A percentile compares a stretch with the other conserved stretches of the same genome.
These are phyloP conservation scores for Galagoides demidoff DNA, from an alignment of 2,797 vertebrate genomes.

Conservation along the genomic window DNA sequence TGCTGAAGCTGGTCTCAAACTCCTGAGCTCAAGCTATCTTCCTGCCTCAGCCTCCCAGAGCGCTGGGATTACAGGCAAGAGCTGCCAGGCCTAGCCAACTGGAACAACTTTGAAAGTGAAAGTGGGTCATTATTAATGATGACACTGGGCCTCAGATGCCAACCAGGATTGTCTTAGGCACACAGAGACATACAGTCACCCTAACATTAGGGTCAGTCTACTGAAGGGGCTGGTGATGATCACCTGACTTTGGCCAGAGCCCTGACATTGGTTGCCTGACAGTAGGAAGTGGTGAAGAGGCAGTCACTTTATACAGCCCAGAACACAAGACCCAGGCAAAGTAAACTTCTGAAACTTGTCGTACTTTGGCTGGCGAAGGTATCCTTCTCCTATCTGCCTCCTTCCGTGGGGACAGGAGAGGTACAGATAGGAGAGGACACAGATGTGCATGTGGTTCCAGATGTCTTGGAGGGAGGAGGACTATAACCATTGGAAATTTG, in stretches of 20 bases:
- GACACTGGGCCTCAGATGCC: not conserved
- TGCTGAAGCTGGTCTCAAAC: no score
- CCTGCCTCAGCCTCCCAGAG: no score
- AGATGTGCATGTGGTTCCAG: not conserved
- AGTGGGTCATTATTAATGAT: not conserved
- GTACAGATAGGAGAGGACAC: not conserved
- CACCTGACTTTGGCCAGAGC: not conserved
- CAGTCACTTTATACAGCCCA: not conserved
- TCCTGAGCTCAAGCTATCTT: no score
- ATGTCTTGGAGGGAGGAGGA: no score
- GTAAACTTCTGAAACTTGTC: not conserved
- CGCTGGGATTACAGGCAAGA: no score
- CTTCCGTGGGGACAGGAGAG: not conserved
- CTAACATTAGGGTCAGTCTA: not conserved
- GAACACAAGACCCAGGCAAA: not conserved
- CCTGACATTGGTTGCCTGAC: not conserved
- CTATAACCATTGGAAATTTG: not conserved
- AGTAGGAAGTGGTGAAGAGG: not conserved
- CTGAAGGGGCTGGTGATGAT: not conserved
- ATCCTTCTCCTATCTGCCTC: not conserved
- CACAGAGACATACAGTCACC: not conserved
- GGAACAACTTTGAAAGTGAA: not conserved
- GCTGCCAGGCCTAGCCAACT: not conserved
- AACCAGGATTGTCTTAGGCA: not conserved
- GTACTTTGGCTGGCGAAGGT: not conserved